phyloP scores from a whole-genome alignment of 2,888 invertebrate genomes.

The Chrysodeixis includens region DNA sequence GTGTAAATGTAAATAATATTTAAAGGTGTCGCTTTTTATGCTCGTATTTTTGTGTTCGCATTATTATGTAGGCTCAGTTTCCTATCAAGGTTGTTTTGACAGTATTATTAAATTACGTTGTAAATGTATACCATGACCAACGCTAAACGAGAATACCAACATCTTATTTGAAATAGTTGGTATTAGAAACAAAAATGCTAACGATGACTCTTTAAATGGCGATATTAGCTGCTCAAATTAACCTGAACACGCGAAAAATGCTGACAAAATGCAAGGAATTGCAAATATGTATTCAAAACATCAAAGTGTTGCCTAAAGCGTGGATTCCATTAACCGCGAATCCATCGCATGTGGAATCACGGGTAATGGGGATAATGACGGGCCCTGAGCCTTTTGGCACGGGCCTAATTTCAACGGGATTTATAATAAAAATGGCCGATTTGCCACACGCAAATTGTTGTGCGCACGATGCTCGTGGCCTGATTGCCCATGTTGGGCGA shows the following conservation, averaged over 20 bases:
- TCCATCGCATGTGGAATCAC: constrained; percentile 51
- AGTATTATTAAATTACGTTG: constrained; percentile 35
- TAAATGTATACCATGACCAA: constrained; percentile 6
- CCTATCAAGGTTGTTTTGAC: constrained; percentile 34
- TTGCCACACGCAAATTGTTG: constrained; percentile 69
- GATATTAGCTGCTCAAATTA: constrained; percentile 13
- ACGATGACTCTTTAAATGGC: constrained; percentile 7
- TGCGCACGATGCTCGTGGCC: constrained; percentile 43
- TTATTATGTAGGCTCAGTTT: constrained; percentile 33
- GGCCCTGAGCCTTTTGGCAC: constrained; percentile 65
- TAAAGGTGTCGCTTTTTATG: constrained; percentile 8
- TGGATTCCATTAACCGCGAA: constrained; percentile 22
- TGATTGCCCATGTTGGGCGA: constrained; percentile 53
- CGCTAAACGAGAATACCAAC: constrained; percentile 5
- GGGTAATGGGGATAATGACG: constrained; percentile 62
- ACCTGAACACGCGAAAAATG: constrained; percentile 5
- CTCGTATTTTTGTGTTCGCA: constrained; percentile 20
- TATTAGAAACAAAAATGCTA: not conserved
- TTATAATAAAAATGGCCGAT: constrained; percentile 63
- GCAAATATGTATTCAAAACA: constrained; percentile 40
- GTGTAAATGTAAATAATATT: constrained; percentile 18
- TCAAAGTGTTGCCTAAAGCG: constrained; percentile 40
- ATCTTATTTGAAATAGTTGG: not conserved
- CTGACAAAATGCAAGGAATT: constrained; percentile 27
- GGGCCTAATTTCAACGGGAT: constrained; percentile 59